phyloP scores from a whole-genome alignment of 2,888 invertebrate genomes.

The Drosophila mimica region DNA sequence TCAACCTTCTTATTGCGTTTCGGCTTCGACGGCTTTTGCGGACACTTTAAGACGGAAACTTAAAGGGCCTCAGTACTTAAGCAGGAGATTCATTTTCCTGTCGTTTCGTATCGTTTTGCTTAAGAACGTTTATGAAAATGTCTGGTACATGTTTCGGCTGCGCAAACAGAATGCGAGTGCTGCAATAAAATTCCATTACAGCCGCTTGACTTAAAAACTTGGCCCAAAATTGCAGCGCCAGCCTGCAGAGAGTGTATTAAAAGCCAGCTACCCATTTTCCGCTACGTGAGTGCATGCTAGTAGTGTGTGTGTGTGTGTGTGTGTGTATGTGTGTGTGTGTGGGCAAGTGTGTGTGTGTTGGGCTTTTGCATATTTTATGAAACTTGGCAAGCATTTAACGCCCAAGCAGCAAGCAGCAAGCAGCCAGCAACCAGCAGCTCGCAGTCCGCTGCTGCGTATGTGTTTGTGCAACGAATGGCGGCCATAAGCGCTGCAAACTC shows the following conservation, averaged over 20 bases:
- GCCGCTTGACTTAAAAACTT: constrained; percentile 74
- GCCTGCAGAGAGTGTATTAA: constrained; percentile 68
- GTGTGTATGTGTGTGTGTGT: constrained; percentile 9
- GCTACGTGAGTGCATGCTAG: constrained; percentile 66
- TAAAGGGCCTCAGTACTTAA: constrained; percentile 33
- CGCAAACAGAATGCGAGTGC: constrained; percentile 74
- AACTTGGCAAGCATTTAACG: constrained; percentile 77
- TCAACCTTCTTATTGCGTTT: constrained; percentile 63
- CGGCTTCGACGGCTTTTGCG: constrained; percentile 57
- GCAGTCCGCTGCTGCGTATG: constrained; percentile 8
- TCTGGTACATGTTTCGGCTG: constrained; percentile 75
- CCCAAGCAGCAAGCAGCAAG: constrained; percentile 22
- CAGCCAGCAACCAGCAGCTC: not conserved
- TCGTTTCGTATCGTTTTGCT: constrained; percentile 18
- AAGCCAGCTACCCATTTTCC: constrained; percentile 62
- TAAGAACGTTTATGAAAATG: constrained; percentile 72
- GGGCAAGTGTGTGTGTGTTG: constrained; percentile 41
- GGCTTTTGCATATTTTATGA: constrained; percentile 77
- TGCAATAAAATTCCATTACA: constrained; percentile 80
- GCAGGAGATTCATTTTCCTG: constrained; percentile 6
- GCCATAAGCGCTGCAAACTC: constrained; percentile 73
- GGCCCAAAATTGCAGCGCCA: constrained; percentile 61
- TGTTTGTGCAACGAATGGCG: constrained; percentile 51
- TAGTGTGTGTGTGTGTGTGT: constrained; percentile 45
- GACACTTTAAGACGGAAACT: constrained; percentile 33